A percentile compares a stretch with the other conserved stretches of the same genome.
These are phyloP conservation scores for Leptinotarsa texana DNA, from an alignment of 1,140 invertebrate genomes.

Conservation along the genomic window DNA sequence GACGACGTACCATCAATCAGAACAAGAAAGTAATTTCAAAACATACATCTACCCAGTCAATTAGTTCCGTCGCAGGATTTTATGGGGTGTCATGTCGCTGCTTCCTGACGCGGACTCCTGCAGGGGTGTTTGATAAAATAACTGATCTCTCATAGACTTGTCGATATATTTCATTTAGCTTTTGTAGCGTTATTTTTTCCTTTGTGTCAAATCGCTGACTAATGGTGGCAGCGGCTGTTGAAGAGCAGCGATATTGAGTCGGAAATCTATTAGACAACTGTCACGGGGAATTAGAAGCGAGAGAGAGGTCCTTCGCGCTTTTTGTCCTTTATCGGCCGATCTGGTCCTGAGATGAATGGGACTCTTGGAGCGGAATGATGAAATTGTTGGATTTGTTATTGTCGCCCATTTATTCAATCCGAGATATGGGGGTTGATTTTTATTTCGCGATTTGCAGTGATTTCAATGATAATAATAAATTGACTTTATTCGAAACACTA, in stretches of 20 bases:
- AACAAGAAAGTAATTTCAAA: too few relatives aligned
- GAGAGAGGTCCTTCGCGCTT: not conserved
- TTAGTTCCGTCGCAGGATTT: too few relatives aligned
- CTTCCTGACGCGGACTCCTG: too few relatives aligned
- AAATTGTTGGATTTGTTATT: not conserved
- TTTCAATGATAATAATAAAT: too few relatives aligned
- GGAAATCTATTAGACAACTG: conserved; percentile 8
- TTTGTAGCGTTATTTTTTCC: not conserved
- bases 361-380: not conserved
- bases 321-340: not conserved
- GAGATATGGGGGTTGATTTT: too few relatives aligned
- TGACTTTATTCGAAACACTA: too few relatives aligned
- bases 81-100: too few relatives aligned
- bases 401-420: too few relatives aligned
- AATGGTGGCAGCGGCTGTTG: not conserved
- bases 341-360: not conserved
- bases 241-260: conserved; percentile 1
- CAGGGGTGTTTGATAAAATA: too few relatives aligned
- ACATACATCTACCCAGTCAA: too few relatives aligned
- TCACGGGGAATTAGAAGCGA: not conserved
- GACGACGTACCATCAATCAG: too few relatives aligned
- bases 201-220: conserved; percentile 1
- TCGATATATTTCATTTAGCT: conserved; percentile 6
- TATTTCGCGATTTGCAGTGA: too few relatives aligned
- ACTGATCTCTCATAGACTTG: not conserved